Evolutionary conservation across 2,888 invertebrate species (phyloP).

Genomic region (Odontocolon sp.): DNA sequence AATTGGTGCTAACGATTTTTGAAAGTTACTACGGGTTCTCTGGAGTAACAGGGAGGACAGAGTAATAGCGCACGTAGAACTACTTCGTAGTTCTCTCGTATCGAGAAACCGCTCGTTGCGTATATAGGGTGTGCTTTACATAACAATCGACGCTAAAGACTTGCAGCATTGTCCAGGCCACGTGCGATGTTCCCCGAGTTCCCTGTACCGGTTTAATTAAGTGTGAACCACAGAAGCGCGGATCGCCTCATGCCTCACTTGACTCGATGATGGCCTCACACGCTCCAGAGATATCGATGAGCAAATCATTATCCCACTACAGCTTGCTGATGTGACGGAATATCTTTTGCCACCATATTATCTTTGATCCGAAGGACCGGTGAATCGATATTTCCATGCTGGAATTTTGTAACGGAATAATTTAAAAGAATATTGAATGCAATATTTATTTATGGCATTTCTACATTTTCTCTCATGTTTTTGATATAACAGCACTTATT

Average conservation of each 20-base stretch:
- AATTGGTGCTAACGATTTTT: constrained; percentile 64
- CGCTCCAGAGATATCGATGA: constrained; percentile 57
- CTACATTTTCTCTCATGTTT: no score
- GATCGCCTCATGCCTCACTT: constrained; percentile 77
- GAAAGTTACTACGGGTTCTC: constrained; percentile 54
- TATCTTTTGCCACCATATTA: constrained; percentile 15
- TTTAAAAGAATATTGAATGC: no score
- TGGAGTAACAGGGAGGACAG: constrained; percentile 28
- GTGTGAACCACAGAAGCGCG: constrained; percentile 81
- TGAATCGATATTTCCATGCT: background rate
- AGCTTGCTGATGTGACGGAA: background rate
- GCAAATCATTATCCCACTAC: constrained; percentile 44
- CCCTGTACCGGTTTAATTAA: constrained; percentile 80
- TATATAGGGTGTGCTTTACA: constrained; percentile 79
- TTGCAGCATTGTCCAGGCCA: constrained; percentile 78
- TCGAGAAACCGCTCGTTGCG: constrained; percentile 72
- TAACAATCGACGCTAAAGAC: constrained; percentile 81
- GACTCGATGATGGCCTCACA: constrained; percentile 77
- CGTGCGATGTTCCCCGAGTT: constrained; percentile 77
- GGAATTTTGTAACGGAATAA: background rate
- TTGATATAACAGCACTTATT: no score
- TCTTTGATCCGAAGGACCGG: background rate
- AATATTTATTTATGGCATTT: no score
- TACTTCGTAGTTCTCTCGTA: constrained; percentile 64
- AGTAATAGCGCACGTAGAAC: constrained; percentile 47